phyloP scores from a whole-genome alignment of 2,888 invertebrate genomes.

The Bugula neritina region DNA sequence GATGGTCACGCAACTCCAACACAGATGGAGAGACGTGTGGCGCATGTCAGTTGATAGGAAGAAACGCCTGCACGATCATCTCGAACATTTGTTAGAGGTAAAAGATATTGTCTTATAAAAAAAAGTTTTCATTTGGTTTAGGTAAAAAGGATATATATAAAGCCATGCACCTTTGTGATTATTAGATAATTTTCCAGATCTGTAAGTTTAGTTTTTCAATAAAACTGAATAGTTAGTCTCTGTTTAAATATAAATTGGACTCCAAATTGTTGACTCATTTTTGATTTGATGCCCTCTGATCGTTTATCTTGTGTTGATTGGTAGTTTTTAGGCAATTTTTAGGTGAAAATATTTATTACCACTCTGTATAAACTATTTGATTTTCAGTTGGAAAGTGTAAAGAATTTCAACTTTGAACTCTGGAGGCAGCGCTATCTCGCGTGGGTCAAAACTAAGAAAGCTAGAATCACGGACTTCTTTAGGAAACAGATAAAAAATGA shows the following conservation, averaged over 20 bases:
- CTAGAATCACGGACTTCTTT: conserved; percentile 53
- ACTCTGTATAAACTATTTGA: conserved; percentile 29
- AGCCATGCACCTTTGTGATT: too few relatives aligned
- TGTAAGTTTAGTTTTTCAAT: too few relatives aligned
- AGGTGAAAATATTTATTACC: neutral
- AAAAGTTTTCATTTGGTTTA: too few relatives aligned
- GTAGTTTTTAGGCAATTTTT: neutral
- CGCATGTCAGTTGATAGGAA: conserved; percentile 51
- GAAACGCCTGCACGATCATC: conserved; percentile 49
- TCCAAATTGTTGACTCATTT: too few relatives aligned
- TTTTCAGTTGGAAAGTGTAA: conserved; percentile 49
- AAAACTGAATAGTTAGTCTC: too few relatives aligned
- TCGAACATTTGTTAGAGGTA: conserved; percentile 50
- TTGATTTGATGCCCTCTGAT: too few relatives aligned
- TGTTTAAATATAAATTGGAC: too few relatives aligned
- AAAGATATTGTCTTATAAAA: too few relatives aligned
- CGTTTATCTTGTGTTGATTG: neutral
- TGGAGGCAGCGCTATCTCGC: conserved; percentile 51
- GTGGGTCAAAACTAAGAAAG: conserved; percentile 51
- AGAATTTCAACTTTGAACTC: conserved; percentile 52
- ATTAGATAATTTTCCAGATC: too few relatives aligned
- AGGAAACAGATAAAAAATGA: conserved; percentile 49
- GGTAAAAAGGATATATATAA: too few relatives aligned
- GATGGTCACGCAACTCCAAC: conserved; percentile 46
- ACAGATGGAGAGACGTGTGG: conserved; percentile 51